These are phyloP conservation scores for Potamilus streckersoni DNA, from an alignment of 1,140 invertebrate genomes.

Conservation along the genomic window DNA sequence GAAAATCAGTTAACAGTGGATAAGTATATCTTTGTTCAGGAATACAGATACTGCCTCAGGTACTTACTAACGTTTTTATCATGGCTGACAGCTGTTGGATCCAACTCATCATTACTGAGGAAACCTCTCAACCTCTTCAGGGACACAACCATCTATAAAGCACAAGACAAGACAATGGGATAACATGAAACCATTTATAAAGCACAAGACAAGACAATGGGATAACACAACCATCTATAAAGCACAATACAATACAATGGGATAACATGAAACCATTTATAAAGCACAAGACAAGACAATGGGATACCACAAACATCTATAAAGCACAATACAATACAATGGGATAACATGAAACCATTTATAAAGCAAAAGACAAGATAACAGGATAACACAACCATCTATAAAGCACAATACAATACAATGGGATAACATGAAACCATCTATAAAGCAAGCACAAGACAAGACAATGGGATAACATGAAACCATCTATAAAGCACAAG, in stretches of 20 bases:
- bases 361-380: too few relatives aligned
- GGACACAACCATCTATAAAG: slow-evolving; percentile 61
- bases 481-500: slow-evolving; percentile 47
- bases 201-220: background rate
- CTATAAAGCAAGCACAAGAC: slow-evolving; percentile 38
- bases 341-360: slow-evolving; percentile 59
- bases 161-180: background rate
- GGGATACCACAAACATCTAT: background rate
- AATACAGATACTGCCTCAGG: background rate
- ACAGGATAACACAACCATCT: slow-evolving; percentile 61
- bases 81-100: slow-evolving; percentile 45
- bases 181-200: slow-evolving; percentile 36
- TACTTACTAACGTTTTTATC: slow-evolving; percentile 42
- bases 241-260: background rate
- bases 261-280: background rate
- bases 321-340: too few relatives aligned
- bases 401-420: slow-evolving; percentile 11
- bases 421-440: slow-evolving; percentile 28
- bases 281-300: background rate
- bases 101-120: slow-evolving; percentile 59
- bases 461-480: slow-evolving; percentile 41
- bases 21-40: too few relatives aligned
- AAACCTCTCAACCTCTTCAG: slow-evolving; percentile 61
- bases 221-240: background rate
- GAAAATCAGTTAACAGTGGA: background rate